Evolutionary conservation across 2,113 vertebrate genomes (phyloP).

Genomic region (Gobiocypris rarus): DNA sequence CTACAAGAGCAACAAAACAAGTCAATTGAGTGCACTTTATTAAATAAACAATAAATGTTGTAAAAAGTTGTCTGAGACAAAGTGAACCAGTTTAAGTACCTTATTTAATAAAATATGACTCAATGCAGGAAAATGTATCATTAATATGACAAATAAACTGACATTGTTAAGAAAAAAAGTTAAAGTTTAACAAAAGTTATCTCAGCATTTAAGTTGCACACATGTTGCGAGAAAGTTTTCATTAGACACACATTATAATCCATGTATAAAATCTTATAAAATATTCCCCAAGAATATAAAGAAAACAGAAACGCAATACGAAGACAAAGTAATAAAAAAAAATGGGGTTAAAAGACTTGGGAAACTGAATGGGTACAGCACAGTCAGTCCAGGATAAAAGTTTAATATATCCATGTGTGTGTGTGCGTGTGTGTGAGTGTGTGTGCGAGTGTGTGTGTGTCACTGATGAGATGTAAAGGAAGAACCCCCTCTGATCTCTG

Average conservation of each 20-base stretch:
- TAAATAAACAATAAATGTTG: background rate
- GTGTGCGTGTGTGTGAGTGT: slow-evolving; percentile 10
- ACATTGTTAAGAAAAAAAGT: background rate
- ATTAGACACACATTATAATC: background rate
- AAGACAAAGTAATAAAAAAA: background rate
- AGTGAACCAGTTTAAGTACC: background rate
- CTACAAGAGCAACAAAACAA: background rate
- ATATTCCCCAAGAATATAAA: background rate
- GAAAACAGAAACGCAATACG: background rate
- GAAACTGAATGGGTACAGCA: slow-evolving; percentile 3
- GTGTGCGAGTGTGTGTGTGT: background rate
- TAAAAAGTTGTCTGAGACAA: background rate
- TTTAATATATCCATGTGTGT: slow-evolving; percentile 16
- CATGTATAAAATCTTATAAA: background rate
- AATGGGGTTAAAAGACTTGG: background rate
- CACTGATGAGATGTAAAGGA: too few species aligned
- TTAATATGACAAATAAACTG: background rate
- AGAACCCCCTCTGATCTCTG: background rate
- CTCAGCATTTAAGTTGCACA: background rate
- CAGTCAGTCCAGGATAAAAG: slow-evolving; percentile 45
- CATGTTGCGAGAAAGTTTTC: background rate
- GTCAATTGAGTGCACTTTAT: background rate
- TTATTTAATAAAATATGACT: slow-evolving; percentile 17
- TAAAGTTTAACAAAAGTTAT: background rate
- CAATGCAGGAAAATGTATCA: background rate